Percentiles rank a stretch among this genome's conserved stretches.
These are phyloP conservation scores for Parambassis ranga DNA, from an alignment of 2,797 vertebrate genomes.

Conservation along the genomic window DNA sequence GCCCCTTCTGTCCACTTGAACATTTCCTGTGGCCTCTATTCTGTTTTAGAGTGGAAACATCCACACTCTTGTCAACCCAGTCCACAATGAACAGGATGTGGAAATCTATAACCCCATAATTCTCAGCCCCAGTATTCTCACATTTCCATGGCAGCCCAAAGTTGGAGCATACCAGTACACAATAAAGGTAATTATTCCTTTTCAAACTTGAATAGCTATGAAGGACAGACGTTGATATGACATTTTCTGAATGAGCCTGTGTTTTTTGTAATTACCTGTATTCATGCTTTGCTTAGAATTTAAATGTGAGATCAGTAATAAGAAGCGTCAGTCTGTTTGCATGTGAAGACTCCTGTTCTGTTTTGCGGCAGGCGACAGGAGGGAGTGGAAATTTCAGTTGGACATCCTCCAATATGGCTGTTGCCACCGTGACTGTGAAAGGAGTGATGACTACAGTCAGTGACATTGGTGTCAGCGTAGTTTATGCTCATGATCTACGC, in stretches of 20 bases:
- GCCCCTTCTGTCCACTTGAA: background rate
- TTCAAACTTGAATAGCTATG: background rate
- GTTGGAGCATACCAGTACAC: conserved; percentile 91
- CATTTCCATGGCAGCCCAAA: conserved; percentile 96
- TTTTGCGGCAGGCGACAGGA: conserved; percentile 83
- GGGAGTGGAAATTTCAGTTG: conserved; percentile 96
- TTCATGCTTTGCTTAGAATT: background rate
- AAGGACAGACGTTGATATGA: background rate
- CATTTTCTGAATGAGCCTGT: background rate
- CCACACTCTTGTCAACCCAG: conserved; percentile 80
- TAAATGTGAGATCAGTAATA: background rate
- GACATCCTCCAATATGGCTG: conserved; percentile 87
- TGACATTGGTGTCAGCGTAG: conserved; percentile 85
- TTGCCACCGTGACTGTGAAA: conserved; percentile 92
- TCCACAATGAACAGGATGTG: conserved; percentile 93
- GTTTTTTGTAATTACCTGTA: background rate
- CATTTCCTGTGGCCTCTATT: conserved; percentile 28
- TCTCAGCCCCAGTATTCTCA: conserved; percentile 88
- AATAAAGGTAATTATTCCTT: conserved; percentile 83
- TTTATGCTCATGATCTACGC: conserved; percentile 89
- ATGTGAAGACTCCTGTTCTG: background rate
- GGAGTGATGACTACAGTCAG: conserved; percentile 91
- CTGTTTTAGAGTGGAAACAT: conserved; percentile 83
- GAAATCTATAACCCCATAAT: conserved; percentile 92
- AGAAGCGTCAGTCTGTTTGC: background rate